Percentiles rank a stretch among this genome's conserved stretches.
Conservation (phyloP, 2,113 vertebrate genomes). For the Lepus timidus region DNA sequence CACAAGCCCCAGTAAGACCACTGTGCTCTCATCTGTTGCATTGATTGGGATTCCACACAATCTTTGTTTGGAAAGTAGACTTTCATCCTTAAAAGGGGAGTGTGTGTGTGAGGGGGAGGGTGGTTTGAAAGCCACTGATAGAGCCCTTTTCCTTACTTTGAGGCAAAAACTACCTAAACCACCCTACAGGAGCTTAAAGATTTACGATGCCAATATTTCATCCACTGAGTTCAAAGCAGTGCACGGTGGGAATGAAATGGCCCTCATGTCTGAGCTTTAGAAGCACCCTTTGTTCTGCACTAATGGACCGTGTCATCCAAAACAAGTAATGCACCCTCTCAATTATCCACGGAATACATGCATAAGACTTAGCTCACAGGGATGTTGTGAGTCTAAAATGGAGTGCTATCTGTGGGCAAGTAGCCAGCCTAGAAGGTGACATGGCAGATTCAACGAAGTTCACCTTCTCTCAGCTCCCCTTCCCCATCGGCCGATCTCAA, state of each 20-base stretch:
- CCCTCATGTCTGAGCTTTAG: neutral
- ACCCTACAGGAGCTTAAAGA: neutral
- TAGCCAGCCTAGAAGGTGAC: neutral
- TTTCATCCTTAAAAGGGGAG: neutral
- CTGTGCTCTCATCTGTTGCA: neutral
- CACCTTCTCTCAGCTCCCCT: neutral
- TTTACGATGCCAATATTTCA: neutral
- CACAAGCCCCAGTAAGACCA: neutral
- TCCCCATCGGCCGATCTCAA: fast-evolving
- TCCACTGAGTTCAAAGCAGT: neutral
- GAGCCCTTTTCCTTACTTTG: neutral
- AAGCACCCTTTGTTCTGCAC: neutral
- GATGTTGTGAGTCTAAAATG: neutral
- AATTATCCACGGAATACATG: neutral
- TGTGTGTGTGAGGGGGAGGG: neutral
- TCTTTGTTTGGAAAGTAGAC: slow-evolving; percentile 22
- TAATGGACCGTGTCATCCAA: neutral
- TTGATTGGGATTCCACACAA: neutral
- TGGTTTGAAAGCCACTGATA: neutral
- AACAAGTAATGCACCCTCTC: neutral
- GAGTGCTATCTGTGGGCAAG: neutral
- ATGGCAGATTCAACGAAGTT: neutral
- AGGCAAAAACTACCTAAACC: neutral
- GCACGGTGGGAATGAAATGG: neutral
- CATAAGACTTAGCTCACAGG: neutral